Evolutionary conservation across 1,140 invertebrate species (phyloP), one percentile per base, ranked within the genome.

Genomic region (Muscidifurax raptorellus): DNA sequence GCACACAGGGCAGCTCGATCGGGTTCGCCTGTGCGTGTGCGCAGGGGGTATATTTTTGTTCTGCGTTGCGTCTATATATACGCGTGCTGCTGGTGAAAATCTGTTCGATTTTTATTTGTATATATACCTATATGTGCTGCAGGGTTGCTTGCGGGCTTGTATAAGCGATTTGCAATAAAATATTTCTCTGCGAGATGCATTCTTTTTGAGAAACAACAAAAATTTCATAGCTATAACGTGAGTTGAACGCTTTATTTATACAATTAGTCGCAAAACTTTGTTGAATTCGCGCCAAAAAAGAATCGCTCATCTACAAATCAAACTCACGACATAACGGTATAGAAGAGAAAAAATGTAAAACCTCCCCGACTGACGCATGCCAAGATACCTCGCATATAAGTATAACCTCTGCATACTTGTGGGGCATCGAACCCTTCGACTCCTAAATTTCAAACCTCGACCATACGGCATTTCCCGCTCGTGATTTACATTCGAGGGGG

Each of bases 1-100:
- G 36, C 36, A 88, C 86, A 88, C 87, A 88, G 86, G n/a, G 85
- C 77, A 82, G 12, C 77, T 52, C 64, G 66, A 15, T 69, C 66
- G 27, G 27, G 2, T 40, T 40, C 36, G 36, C 36, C 36, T 40
- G 36, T 9, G 36, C 10, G 0, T 40, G 36, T 69, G 66, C 27
- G 66, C 66, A 30, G 66, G 66, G 66, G 66, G 66, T 69, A 30
- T 30, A 69, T 59, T 22, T 59, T 59, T 59, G 44, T 59, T 59
- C 52, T 59, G 18, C 22, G 22, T 22, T 18, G 15, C 9, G 44
- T 47, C 2, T 18, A 18, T 6, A 47, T 59, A 18, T 59, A 22
- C 18, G 4, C 1, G 2, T 59, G 18, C 52, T 36, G 47, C 52
- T 75, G 52, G 30, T 82, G 15, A 75, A 81, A 82, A 76, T 82